Conservation (phyloP, 1,140 invertebrate species). For the Hypothenemus hampei region DNA sequence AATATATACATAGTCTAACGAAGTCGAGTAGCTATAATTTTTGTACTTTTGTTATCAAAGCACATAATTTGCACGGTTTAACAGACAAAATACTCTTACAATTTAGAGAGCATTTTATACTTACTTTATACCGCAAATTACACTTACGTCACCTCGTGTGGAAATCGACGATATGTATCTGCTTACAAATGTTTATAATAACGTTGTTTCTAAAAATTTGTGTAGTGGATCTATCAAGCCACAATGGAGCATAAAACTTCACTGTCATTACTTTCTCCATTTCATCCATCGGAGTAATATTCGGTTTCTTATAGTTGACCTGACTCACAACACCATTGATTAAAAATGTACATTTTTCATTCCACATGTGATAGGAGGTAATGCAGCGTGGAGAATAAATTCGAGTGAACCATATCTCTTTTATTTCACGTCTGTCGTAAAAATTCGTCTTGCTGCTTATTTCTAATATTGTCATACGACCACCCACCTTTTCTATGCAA, state of each 20-base stretch:
- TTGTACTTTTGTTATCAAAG: too few relatives aligned
- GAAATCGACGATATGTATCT: too few relatives aligned
- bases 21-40: too few relatives aligned
- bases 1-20: too few relatives aligned
- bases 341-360: slow-evolving; percentile 38
- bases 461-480: slow-evolving; percentile 37
- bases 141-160: too few relatives aligned
- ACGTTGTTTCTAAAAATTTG: slow-evolving; percentile 38
- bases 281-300: slow-evolving; percentile 29
- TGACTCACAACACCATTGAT: slow-evolving; percentile 39
- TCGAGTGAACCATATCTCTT: slow-evolving; percentile 39
- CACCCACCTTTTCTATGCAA: slow-evolving; percentile 40
- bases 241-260: slow-evolving; percentile 28
- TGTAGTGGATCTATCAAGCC: slow-evolving; percentile 24
- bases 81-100: too few relatives aligned
- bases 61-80: too few relatives aligned
- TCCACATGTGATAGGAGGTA: slow-evolving; percentile 40
- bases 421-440: slow-evolving; percentile 26
- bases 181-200: slow-evolving; percentile 40
- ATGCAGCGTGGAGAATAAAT: slow-evolving; percentile 41
- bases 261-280: slow-evolving; percentile 30
- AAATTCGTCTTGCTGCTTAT: slow-evolving; percentile 19
- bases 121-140: too few relatives aligned
- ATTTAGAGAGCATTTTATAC: too few relatives aligned
- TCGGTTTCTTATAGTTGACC: slow-evolving; percentile 32